phyloP scores from a whole-genome alignment of 2,113 vertebrate species.

The Gymnogyps californianus region DNA sequence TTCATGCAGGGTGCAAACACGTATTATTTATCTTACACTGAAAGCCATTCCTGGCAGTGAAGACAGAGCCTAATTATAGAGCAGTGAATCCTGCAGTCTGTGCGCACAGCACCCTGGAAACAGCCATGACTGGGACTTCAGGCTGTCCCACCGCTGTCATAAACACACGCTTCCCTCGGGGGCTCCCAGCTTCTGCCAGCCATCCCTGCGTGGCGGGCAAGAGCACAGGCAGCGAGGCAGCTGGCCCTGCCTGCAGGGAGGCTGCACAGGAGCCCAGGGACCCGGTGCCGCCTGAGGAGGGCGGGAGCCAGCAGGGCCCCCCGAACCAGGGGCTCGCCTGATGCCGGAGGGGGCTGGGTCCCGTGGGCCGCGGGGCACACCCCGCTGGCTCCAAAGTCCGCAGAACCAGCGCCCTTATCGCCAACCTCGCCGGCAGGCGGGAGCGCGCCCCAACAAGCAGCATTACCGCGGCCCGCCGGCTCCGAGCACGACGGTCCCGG shows the following conservation, averaged over 20 bases:
- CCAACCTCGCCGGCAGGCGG: not conserved
- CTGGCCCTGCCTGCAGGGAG: not conserved
- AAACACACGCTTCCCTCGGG: not conserved
- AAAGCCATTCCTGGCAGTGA: not conserved
- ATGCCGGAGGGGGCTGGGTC: too few relatives aligned
- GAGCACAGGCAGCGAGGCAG: not conserved
- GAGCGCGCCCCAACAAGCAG: not conserved
- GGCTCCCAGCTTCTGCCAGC: not conserved
- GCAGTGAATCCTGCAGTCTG: not conserved
- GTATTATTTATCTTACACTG: not conserved
- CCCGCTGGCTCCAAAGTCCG: not conserved
- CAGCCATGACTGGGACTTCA: not conserved
- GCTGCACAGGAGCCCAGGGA: not conserved
- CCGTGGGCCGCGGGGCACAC: not conserved
- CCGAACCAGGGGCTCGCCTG: too few relatives aligned
- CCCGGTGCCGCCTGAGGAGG: not conserved
- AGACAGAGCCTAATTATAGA: slow-evolving; percentile 27
- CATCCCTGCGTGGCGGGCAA: not conserved
- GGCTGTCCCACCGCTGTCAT: not conserved
- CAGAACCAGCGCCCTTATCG: not conserved
- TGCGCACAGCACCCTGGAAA: not conserved
- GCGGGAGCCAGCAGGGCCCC: too few relatives aligned
- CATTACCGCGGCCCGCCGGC: not conserved
- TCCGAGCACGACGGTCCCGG: not conserved
- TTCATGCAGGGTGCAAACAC: not conserved